These are phyloP conservation scores for Drosophila dives DNA, from an alignment of 2,888 invertebrate species.

Conservation along the genomic window DNA sequence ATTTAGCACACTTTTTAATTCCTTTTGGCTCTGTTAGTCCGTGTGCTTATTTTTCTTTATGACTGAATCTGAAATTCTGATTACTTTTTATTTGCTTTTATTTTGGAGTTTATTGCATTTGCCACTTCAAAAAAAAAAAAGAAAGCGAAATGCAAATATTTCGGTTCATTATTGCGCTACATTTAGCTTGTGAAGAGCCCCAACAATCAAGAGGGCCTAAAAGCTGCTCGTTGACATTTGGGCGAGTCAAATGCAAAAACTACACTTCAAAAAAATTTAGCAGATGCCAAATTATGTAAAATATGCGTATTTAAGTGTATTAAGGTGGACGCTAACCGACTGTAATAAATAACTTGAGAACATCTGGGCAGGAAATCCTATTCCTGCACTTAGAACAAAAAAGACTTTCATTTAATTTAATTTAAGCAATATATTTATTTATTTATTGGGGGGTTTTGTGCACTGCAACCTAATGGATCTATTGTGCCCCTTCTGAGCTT, in stretches of 20 bases:
- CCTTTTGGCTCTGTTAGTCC: slow-evolving; percentile 59
- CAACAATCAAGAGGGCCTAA: slow-evolving; percentile 53
- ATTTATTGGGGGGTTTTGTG: no score
- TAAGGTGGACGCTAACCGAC: background rate
- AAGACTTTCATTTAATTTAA: background rate
- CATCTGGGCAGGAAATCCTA: background rate
- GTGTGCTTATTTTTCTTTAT: slow-evolving; percentile 54
- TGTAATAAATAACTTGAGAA: background rate
- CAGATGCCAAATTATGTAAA: slow-evolving; percentile 29
- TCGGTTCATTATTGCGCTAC: slow-evolving; percentile 75
- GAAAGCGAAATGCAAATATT: slow-evolving; percentile 69
- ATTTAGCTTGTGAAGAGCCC: slow-evolving; percentile 60
- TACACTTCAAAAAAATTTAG: slow-evolving; percentile 29
- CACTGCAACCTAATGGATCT: no score
- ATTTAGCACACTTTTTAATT: slow-evolving; percentile 81
- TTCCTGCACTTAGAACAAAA: background rate
- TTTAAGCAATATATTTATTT: background rate
- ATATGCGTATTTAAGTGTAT: slow-evolving; percentile 34
- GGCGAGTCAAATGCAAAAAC: slow-evolving; percentile 20
- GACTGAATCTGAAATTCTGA: slow-evolving; percentile 78
- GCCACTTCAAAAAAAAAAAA: slow-evolving; percentile 22
- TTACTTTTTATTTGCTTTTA: slow-evolving; percentile 75
- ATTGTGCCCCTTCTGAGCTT: no score
- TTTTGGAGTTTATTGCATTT: slow-evolving; percentile 76
- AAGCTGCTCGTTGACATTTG: slow-evolving; percentile 63